Evolutionary conservation across 2,797 vertebrate genomes (phyloP).

Genomic region (Ataeniobius toweri): DNA sequence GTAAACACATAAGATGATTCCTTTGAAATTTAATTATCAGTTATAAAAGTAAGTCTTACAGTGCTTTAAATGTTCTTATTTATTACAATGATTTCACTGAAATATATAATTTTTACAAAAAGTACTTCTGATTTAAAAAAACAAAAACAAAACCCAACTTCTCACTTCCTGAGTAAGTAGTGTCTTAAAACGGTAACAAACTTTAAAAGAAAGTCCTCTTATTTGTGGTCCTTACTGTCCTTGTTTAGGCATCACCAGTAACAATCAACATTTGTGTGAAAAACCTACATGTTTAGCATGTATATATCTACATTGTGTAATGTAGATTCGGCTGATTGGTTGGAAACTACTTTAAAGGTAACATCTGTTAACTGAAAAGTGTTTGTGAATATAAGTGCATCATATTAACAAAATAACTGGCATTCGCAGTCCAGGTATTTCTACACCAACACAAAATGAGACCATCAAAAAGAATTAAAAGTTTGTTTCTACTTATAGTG

Average conservation of each 20-base stretch:
- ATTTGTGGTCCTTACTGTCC: conserved; percentile 26
- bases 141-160: conserved; percentile 15
- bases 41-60: conserved; percentile 10
- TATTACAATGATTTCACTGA: conserved; percentile 55
- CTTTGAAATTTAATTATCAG: conserved; percentile 15
- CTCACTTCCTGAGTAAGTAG: conserved; percentile 64
- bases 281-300: not conserved
- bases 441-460: not conserved
- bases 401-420: conserved; percentile 9
- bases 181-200: conserved; percentile 33
- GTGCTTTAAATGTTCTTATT: conserved; percentile 44
- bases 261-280: conserved; percentile 12
- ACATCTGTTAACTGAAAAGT: conserved; percentile 35
- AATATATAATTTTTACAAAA: conserved; percentile 62
- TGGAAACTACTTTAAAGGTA: conserved; percentile 6
- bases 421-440: not conserved
- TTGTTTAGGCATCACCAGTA: not conserved
- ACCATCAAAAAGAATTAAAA: not conserved
- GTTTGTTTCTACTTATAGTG: not conserved
- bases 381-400: conserved; percentile 26
- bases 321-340: not conserved
- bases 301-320: not conserved
- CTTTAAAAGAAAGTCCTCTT: conserved; percentile 13
- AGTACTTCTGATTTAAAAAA: conserved; percentile 61
- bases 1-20: conserved; percentile 50